phyloP scores from a whole-genome alignment of 2,888 invertebrate species.

The Spodoptera littoralis region DNA sequence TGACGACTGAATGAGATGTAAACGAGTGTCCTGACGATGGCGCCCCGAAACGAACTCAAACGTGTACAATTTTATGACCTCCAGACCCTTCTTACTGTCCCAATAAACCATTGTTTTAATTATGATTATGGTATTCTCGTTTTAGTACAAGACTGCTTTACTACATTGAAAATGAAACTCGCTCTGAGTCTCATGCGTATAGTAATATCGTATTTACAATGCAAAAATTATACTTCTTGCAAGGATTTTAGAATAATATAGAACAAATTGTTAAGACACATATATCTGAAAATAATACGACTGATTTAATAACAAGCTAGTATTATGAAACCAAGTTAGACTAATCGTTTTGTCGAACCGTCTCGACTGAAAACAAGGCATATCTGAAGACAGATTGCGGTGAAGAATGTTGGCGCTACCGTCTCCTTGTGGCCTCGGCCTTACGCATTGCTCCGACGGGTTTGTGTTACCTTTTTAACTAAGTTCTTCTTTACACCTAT shows the following conservation, averaged over 20 bases:
- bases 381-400: conserved; percentile 50
- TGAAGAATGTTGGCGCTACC: conserved; percentile 43
- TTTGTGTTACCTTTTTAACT: conserved; percentile 25
- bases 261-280: too few species aligned
- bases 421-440: conserved; percentile 15
- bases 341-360: conserved; percentile 38
- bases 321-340: conserved; percentile 23
- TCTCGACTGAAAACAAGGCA: conserved; percentile 56
- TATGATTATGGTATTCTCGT: background rate
- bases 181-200: too few species aligned
- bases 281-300: background rate
- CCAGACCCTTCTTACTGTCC: conserved; percentile 54
- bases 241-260: too few species aligned
- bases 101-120: conserved; percentile 28
- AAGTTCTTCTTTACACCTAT: conserved; percentile 4
- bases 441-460: conserved; percentile 44
- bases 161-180: too few species aligned
- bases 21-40: conserved; percentile 49
- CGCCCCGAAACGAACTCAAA: conserved; percentile 56
- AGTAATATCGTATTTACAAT: too few species aligned
- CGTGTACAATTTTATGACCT: conserved; percentile 63
- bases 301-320: conserved; percentile 32
- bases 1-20: conserved; percentile 66
- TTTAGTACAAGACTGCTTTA: too few species aligned
- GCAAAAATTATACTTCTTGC: too few species aligned